Conservation (phyloP, 1,140 invertebrate species). For the Periplaneta americana region DNA sequence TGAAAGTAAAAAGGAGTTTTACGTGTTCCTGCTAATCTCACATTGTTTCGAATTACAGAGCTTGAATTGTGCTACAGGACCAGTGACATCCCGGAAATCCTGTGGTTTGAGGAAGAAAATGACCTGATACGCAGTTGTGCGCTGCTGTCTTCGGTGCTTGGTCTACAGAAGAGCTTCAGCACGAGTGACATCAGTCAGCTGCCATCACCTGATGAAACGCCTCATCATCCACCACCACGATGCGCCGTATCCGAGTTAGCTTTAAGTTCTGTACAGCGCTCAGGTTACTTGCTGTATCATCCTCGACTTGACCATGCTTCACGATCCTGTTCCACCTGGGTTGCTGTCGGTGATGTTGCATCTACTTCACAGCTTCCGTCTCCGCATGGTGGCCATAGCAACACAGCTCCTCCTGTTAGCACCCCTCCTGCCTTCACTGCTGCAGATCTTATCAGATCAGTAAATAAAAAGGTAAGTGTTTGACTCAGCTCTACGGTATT, state of each 20-base stretch:
- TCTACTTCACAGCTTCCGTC: constrained; percentile 67
- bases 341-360: constrained; percentile 67
- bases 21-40: too few relatives aligned
- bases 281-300: constrained; percentile 48
- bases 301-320: constrained; percentile 61
- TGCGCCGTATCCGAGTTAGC: constrained; percentile 58
- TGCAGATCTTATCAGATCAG: constrained; percentile 67
- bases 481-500: too few relatives aligned
- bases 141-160: constrained; percentile 67
- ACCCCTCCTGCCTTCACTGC: constrained; percentile 53
- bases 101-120: constrained; percentile 70
- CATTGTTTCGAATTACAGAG: background rate
- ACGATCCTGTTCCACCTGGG: constrained; percentile 81
- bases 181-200: constrained; percentile 60
- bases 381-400: constrained; percentile 54
- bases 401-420: constrained; percentile 27
- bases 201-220: constrained; percentile 23
- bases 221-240: constrained; percentile 29
- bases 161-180: constrained; percentile 74
- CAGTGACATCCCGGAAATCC: constrained; percentile 53
- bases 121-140: constrained; percentile 74
- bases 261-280: constrained; percentile 52
- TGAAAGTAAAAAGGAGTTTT: too few relatives aligned
- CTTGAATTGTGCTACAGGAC: constrained; percentile 34
- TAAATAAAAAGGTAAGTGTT: constrained; percentile 69